These are phyloP conservation scores for Pachycephala philippinensis DNA, from an alignment of 2,113 vertebrate species.

Conservation along the genomic window DNA sequence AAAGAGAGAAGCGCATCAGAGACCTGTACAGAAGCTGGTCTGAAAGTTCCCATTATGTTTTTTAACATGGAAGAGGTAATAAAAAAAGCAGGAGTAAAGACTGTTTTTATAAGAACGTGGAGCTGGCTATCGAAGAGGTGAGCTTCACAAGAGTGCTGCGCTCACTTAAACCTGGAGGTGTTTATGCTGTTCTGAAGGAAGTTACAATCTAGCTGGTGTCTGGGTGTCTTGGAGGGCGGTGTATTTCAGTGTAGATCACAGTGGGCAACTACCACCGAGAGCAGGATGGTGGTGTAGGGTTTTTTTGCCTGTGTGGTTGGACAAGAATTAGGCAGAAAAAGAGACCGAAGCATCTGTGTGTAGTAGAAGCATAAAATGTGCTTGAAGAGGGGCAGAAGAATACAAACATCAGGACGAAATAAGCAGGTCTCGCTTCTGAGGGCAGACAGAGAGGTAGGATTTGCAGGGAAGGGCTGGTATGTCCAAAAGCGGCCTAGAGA, in stretches of 20 bases:
- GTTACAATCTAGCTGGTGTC: not conserved
- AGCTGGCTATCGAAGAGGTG: not conserved
- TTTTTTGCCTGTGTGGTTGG: not conserved
- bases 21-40: conserved; percentile 28
- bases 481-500: not conserved
- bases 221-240: not conserved
- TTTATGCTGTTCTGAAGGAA: not conserved
- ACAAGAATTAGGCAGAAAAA: not conserved
- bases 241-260: not conserved
- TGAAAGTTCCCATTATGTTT: conserved; percentile 42
- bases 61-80: conserved; percentile 55
- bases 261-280: not conserved
- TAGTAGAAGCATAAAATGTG: not conserved
- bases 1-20: conserved; percentile 44
- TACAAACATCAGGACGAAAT: not conserved
- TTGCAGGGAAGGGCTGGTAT: not conserved
- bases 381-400: not conserved
- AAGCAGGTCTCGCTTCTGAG: not conserved
- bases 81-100: not conserved
- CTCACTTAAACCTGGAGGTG: not conserved
- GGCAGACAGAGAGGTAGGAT: not conserved
- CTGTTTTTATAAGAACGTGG: not conserved
- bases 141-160: not conserved
- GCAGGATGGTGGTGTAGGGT: not conserved
- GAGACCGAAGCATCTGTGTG: not conserved